phyloP scores from a whole-genome alignment of 2,797 vertebrate species.

The Iguana delicatissima region DNA sequence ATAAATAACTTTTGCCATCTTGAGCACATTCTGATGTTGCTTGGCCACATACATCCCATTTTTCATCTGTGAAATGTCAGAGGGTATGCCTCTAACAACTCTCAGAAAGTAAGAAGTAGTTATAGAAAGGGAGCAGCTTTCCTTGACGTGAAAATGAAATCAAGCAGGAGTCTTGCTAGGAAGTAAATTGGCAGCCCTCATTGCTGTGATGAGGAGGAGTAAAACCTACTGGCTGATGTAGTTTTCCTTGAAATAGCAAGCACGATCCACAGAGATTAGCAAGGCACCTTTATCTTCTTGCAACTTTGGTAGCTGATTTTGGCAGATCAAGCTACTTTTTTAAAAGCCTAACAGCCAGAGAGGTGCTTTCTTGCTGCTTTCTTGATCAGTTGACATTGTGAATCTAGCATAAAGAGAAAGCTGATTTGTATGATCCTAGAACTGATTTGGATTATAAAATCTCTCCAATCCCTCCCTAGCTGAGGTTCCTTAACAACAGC shows the following conservation, averaged over 20 bases:
- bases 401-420: neutral
- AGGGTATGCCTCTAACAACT: no score
- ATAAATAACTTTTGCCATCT: no score
- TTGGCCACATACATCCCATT: no score
- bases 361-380: neutral
- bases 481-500: neutral
- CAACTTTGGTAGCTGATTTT: no score
- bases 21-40: no score
- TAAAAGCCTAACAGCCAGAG: neutral
- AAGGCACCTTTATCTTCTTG: neutral
- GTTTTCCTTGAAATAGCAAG: neutral
- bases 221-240: neutral
- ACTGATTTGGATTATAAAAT: neutral
- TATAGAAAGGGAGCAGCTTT: neutral
- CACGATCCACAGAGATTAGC: neutral
- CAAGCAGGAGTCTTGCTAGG: neutral
- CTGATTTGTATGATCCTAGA: no score
- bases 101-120: neutral
- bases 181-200: neutral
- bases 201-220: neutral
- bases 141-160: neutral
- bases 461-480: neutral
- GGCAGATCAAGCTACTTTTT: neutral
- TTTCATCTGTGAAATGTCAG: no score
- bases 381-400: neutral